These are phyloP conservation scores for Danio kyathit DNA, from an alignment of 2,797 vertebrate species.

Conservation along the genomic window DNA sequence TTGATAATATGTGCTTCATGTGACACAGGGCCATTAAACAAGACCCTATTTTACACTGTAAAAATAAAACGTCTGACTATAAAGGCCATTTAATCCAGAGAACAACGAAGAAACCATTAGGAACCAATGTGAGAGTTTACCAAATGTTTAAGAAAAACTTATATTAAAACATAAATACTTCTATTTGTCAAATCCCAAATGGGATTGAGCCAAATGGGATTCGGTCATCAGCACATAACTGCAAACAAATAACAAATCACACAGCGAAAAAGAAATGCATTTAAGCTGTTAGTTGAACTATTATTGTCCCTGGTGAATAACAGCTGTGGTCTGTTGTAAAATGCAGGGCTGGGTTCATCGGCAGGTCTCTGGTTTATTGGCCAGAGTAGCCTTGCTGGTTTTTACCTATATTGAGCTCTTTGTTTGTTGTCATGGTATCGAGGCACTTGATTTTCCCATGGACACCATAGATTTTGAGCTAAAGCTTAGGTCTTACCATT, in stretches of 20 bases:
- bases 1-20: constrained; percentile 81
- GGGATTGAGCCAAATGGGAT: no score
- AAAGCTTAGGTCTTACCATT: not conserved
- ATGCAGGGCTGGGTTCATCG: constrained; percentile 82
- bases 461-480: constrained; percentile 21
- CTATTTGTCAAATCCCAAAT: not conserved
- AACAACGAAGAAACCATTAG: constrained; percentile 40
- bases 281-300: constrained; percentile 47
- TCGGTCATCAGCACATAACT: not conserved
- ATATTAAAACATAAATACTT: not conserved
- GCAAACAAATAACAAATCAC: constrained; percentile 1
- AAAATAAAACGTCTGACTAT: not conserved
- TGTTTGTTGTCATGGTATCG: constrained; percentile 47
- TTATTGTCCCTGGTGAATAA: constrained; percentile 73
- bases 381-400: constrained; percentile 68
- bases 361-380: constrained; percentile 77
- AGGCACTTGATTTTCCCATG: constrained; percentile 41
- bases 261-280: constrained; percentile 13
- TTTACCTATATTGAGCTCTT: constrained; percentile 46
- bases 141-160: constrained; percentile 1
- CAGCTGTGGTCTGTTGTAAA: constrained; percentile 78
- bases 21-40: constrained; percentile 76
- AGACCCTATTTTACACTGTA: constrained; percentile 33
- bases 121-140: constrained; percentile 4
- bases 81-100: constrained; percentile 6